Conservation (phyloP, 2,113 vertebrate genomes). For the Meleagris gallopavo region DNA sequence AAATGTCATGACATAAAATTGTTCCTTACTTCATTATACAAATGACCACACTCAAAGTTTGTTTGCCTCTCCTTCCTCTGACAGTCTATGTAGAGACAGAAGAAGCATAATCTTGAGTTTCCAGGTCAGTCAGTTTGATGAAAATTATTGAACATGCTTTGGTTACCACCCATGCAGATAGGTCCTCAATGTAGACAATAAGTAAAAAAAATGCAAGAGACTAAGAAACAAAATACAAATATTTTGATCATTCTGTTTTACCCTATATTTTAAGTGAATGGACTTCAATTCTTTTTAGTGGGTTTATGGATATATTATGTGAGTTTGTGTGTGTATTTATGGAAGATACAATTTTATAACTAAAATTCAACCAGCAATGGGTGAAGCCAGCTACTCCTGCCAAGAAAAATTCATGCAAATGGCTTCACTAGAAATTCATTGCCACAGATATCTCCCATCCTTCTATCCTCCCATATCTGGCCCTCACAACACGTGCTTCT, state of each 20-base stretch:
- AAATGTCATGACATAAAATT: background rate
- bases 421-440: background rate
- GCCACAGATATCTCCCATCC: background rate
- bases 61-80: background rate
- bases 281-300: background rate
- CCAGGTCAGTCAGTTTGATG: accelerated
- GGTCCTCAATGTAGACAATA: background rate
- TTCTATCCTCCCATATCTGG: background rate
- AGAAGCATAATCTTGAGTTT: background rate
- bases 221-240: background rate
- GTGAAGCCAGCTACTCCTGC: background rate
- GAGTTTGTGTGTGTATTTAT: background rate
- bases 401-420: constrained; percentile 25
- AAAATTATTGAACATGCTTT: background rate
- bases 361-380: background rate
- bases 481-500: background rate
- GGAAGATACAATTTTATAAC: background rate
- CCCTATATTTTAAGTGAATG: background rate
- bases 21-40: background rate
- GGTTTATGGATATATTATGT: background rate
- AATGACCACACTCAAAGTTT: background rate
- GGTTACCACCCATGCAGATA: background rate
- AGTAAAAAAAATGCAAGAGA: background rate
- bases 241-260: background rate
- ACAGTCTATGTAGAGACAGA: background rate